Conservation (phyloP, 1,140 invertebrate species). For the Amphibalanus amphitrite region DNA sequence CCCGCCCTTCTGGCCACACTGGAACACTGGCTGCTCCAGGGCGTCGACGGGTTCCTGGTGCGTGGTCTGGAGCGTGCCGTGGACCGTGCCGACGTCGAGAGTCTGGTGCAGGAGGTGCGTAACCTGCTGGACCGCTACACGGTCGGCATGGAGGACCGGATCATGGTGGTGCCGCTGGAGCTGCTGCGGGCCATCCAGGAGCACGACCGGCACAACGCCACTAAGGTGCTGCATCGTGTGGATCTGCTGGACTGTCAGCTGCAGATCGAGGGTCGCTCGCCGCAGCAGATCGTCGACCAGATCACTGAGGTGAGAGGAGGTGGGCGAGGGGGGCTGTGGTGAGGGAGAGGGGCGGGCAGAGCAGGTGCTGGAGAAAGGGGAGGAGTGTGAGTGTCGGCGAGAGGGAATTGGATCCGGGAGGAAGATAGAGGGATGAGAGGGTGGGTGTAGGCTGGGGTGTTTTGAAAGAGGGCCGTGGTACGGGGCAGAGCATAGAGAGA, state of each 20-base stretch:
- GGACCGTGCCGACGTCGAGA: slow-evolving; percentile 28
- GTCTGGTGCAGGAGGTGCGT: slow-evolving; percentile 45
- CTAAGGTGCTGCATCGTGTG: slow-evolving; percentile 39
- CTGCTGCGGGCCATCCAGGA: slow-evolving; percentile 26
- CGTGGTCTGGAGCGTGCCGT: slow-evolving; percentile 41
- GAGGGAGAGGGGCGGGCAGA: too few species aligned
- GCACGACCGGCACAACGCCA: slow-evolving; percentile 20
- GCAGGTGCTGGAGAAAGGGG: too few species aligned
- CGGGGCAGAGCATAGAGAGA: too few species aligned
- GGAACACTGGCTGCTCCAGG: slow-evolving; percentile 41
- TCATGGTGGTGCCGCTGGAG: slow-evolving; percentile 45
- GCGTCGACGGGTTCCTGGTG: slow-evolving; percentile 62
- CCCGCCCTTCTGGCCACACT: slow-evolving; percentile 27
- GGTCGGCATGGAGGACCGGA: slow-evolving; percentile 25
- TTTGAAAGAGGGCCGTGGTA: too few species aligned
- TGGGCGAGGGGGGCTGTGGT: too few species aligned
- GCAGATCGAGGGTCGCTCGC: background rate
- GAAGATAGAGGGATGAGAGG: too few species aligned
- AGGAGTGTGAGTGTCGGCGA: too few species aligned
- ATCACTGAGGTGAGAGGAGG: background rate
- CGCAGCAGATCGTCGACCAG: background rate
- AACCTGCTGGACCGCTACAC: slow-evolving; percentile 28
- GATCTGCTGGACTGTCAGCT: slow-evolving; percentile 41
- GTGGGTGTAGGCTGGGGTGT: too few species aligned
- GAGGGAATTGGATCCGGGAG: too few species aligned